Conservation (phyloP, 2,113 vertebrate species). For the Sitta europaea region DNA sequence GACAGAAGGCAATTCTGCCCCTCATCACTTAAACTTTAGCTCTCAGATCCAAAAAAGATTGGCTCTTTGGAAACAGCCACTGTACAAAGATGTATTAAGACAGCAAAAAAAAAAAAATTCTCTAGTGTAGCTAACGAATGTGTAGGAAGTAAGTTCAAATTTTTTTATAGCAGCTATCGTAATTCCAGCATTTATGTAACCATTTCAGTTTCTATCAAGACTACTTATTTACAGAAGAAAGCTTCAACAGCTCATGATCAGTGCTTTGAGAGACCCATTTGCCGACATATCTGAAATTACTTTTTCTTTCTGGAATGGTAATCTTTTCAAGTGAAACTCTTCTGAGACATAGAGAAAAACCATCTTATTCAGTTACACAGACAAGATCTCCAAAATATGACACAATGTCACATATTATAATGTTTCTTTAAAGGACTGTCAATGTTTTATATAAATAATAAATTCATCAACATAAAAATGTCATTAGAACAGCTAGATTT, state of each 20-base stretch:
- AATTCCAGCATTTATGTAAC: not conserved
- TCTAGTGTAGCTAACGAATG: not conserved
- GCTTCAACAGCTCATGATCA: not conserved
- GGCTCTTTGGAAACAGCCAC: not conserved
- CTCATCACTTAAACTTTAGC: not conserved
- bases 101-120: not conserved
- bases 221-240: not conserved
- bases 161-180: not conserved
- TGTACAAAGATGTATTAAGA: not conserved
- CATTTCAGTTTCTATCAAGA: not conserved
- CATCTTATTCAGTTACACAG: not conserved
- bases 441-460: not conserved
- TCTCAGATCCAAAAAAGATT: not conserved
- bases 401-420: not conserved
- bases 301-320: not conserved
- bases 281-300: not conserved
- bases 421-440: not conserved
- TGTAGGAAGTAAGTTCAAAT: not conserved
- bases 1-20: not conserved
- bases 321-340: not conserved
- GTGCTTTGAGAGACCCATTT: not conserved
- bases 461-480: not conserved
- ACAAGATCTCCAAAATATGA: not conserved
- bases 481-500: not conserved
- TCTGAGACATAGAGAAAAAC: not conserved